Evolutionary conservation across 2,113 vertebrate species (phyloP).

Genomic region (Phrynosoma blainvillii): DNA sequence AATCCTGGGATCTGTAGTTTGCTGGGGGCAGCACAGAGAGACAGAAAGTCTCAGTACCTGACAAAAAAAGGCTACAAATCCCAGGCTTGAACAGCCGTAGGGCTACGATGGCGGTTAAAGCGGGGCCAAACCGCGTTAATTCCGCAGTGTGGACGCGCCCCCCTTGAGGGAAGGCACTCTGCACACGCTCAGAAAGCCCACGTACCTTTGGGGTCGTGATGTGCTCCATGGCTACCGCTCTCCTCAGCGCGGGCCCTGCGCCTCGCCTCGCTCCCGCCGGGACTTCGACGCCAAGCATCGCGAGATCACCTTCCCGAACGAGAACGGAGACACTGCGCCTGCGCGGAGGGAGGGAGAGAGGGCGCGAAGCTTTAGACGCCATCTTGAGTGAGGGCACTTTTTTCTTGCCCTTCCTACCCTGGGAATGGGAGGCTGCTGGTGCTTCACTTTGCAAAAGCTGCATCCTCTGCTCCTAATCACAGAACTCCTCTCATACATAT

Average conservation of each 20-base stretch:
- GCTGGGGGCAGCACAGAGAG: too few relatives aligned
- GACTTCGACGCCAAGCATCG: too few relatives aligned
- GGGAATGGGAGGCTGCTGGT: background rate
- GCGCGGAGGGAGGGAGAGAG: background rate
- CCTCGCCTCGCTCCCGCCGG: background rate
- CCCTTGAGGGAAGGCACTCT: background rate
- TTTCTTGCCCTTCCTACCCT: background rate
- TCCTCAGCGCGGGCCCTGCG: background rate
- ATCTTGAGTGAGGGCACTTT: conserved; percentile 40
- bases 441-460: too few relatives aligned
- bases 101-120: too few relatives aligned
- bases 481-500: too few relatives aligned
- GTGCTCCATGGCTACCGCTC: conserved; percentile 64
- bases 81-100: too few relatives aligned
- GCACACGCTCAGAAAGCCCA: background rate
- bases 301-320: too few relatives aligned
- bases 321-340: background rate
- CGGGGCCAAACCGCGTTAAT: background rate
- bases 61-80: too few relatives aligned
- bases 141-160: too few relatives aligned
- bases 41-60: too few relatives aligned
- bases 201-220: conserved; percentile 75
- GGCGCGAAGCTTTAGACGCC: conserved; percentile 4
- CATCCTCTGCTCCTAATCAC: too few relatives aligned
- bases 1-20: too few relatives aligned